These are phyloP conservation scores for Philopotamus ludificatus DNA, from an alignment of 1,140 invertebrate genomes.

Conservation along the genomic window DNA sequence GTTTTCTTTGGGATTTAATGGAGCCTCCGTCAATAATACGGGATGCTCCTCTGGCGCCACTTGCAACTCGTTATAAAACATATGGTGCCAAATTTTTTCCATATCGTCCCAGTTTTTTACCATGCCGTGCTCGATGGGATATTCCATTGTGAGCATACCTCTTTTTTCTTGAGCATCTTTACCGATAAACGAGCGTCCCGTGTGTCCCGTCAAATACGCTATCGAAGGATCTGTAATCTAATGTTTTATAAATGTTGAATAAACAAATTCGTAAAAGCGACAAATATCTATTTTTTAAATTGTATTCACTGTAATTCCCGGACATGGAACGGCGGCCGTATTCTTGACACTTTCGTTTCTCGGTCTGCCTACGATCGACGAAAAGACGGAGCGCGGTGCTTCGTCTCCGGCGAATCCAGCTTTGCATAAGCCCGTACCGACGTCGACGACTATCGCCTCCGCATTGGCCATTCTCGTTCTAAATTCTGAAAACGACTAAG, in stretches of 20 bases:
- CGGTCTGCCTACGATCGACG: slow-evolving; percentile 46
- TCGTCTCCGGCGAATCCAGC: slow-evolving; percentile 83
- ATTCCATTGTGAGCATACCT: slow-evolving; percentile 87
- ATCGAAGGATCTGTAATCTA: too few species aligned
- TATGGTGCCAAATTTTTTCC: slow-evolving; percentile 95
- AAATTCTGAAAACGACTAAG: too few species aligned
- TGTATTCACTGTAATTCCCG: too few species aligned
- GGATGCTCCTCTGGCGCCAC: slow-evolving; percentile 94
- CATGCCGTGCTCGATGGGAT: slow-evolving; percentile 93
- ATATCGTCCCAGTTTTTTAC: slow-evolving; percentile 97
- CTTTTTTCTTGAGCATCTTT: slow-evolving; percentile 91
- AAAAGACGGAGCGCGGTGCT: slow-evolving; percentile 82
- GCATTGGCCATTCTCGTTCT: background rate
- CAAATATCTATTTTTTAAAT: too few species aligned
- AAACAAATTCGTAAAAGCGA: too few species aligned
- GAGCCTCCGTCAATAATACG: slow-evolving; percentile 81
- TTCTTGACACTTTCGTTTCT: slow-evolving; percentile 84
- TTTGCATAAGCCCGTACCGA: slow-evolving; percentile 85
- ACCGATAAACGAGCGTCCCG: slow-evolving; percentile 56
- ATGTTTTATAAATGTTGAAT: too few species aligned
- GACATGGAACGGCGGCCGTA: too few species aligned
- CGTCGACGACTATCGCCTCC: slow-evolving; percentile 75
- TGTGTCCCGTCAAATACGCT: slow-evolving; percentile 87
- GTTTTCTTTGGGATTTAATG: slow-evolving; percentile 81
- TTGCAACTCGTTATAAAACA: slow-evolving; percentile 91